Evolutionary conservation across 2,113 vertebrate species (phyloP).

Genomic region (Heloderma charlesbogerti): DNA sequence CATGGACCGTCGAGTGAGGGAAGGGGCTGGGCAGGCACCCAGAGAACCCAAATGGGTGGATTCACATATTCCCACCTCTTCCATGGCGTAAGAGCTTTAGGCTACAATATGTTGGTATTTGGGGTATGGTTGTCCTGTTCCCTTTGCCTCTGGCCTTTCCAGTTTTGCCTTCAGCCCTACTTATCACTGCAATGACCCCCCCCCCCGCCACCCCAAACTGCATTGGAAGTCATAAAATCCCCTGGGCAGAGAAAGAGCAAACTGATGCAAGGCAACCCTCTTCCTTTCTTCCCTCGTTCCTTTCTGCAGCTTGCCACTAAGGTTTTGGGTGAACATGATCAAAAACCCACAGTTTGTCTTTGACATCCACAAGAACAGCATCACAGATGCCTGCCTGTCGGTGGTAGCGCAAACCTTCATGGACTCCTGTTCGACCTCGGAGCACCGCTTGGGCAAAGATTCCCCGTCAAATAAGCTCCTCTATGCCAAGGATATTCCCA

Average conservation of each 20-base stretch:
- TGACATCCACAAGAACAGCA: slow-evolving; percentile 99
- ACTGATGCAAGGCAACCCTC: background rate
- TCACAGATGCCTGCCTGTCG: slow-evolving; percentile 96
- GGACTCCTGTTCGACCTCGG: slow-evolving; percentile 98
- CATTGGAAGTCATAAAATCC: background rate
- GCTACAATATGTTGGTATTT: too few species aligned
- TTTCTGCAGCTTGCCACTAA: slow-evolving; percentile 87
- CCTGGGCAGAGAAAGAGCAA: background rate
- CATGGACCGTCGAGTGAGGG: too few species aligned
- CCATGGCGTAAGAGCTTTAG: too few species aligned
- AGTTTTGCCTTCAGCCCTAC: too few species aligned
- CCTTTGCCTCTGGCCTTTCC: too few species aligned
- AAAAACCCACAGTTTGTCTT: slow-evolving; percentile 99
- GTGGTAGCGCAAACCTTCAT: slow-evolving; percentile 99
- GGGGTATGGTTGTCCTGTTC: too few species aligned
- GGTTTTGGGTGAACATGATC: slow-evolving; percentile 99
- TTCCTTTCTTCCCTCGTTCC: background rate
- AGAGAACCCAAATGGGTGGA: too few species aligned
- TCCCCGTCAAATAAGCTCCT: slow-evolving; percentile 99
- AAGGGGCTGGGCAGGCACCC: too few species aligned
- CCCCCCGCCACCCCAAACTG: too few species aligned
- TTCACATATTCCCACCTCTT: too few species aligned
- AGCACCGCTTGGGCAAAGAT: slow-evolving; percentile 97
- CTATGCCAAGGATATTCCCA: slow-evolving; percentile 99
- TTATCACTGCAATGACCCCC: too few species aligned